These are phyloP conservation scores for Pasiphila rectangulata DNA, from an alignment of 2,888 invertebrate genomes.

Conservation along the genomic window DNA sequence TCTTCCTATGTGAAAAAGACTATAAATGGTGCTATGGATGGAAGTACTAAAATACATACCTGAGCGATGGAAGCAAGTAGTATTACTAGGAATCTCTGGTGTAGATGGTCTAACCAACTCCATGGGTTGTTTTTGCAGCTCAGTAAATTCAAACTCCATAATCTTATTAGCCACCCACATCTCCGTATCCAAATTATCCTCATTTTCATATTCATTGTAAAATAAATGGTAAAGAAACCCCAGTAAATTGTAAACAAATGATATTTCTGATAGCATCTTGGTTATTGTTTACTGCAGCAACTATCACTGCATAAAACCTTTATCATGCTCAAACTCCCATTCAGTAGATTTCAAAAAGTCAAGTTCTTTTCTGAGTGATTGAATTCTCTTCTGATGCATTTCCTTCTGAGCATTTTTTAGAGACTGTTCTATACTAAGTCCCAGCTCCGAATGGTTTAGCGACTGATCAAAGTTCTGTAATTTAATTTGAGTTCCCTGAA, in stretches of 20 bases:
- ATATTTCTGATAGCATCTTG: slow-evolving; percentile 71
- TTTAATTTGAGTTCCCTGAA: slow-evolving; percentile 56
- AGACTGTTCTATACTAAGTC: slow-evolving; percentile 78
- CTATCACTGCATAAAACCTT: slow-evolving; percentile 81
- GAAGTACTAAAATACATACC: slow-evolving; percentile 39
- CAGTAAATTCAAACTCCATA: slow-evolving; percentile 56
- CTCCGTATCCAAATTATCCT: slow-evolving; percentile 51
- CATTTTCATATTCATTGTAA: slow-evolving; percentile 39
- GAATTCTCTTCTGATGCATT: slow-evolving; percentile 86
- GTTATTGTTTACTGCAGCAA: no score
- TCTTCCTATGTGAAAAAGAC: no score
- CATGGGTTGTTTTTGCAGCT: slow-evolving; percentile 17
- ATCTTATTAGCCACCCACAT: slow-evolving; percentile 65
- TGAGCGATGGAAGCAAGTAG: slow-evolving; percentile 62
- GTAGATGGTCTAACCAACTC: slow-evolving; percentile 1
- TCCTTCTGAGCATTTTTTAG: slow-evolving; percentile 82
- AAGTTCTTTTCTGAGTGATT: slow-evolving; percentile 86
- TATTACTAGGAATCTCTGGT: slow-evolving; percentile 42
- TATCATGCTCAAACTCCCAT: slow-evolving; percentile 90
- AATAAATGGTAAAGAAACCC: slow-evolving; percentile 34
- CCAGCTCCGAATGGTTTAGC: slow-evolving; percentile 75
- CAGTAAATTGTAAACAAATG: slow-evolving; percentile 60
- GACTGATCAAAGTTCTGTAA: slow-evolving; percentile 70
- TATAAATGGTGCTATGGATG: not conserved
- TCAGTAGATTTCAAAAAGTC: slow-evolving; percentile 89